phyloP scores from a whole-genome alignment of 2,888 invertebrate genomes.

The Rhingia campestris region DNA sequence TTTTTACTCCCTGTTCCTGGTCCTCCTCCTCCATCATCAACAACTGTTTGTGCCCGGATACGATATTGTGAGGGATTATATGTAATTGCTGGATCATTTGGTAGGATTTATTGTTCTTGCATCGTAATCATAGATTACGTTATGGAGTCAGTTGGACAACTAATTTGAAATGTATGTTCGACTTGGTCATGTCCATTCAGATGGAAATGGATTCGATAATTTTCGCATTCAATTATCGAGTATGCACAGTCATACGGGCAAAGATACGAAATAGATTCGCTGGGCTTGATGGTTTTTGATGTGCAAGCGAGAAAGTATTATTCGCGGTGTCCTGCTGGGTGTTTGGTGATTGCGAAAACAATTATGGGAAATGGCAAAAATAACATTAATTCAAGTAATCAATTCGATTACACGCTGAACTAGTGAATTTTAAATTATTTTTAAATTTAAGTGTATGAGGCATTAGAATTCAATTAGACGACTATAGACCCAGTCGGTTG shows the following conservation, averaged over 20 bases:
- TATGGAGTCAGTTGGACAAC: not conserved
- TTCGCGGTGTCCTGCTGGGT: not conserved
- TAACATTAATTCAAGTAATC: conserved; percentile 26
- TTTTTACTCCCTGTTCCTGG: conserved; percentile 4
- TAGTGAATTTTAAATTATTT: not conserved
- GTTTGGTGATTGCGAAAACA: conserved; percentile 17
- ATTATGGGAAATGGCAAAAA: conserved; percentile 13
- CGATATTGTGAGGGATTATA: conserved; percentile 12
- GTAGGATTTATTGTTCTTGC: conserved; percentile 16
- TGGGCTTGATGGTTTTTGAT: conserved; percentile 13
- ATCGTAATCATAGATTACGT: not conserved
- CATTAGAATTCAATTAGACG: too few species aligned
- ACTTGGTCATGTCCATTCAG: not conserved
- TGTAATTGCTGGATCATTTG: conserved; percentile 44
- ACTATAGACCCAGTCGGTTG: too few species aligned
- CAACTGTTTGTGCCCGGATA: not conserved
- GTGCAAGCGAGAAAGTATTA: not conserved
- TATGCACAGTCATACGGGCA: not conserved
- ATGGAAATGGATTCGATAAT: conserved; percentile 2
- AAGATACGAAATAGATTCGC: conserved; percentile 31
- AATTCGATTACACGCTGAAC: conserved; percentile 11
- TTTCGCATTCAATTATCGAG: conserved; percentile 8
- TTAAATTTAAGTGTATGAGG: too few species aligned
- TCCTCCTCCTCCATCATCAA: not conserved
- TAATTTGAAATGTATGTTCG: conserved; percentile 1